Conservation (phyloP, 2,797 vertebrate species). For the Onychomys leucogaster region DNA sequence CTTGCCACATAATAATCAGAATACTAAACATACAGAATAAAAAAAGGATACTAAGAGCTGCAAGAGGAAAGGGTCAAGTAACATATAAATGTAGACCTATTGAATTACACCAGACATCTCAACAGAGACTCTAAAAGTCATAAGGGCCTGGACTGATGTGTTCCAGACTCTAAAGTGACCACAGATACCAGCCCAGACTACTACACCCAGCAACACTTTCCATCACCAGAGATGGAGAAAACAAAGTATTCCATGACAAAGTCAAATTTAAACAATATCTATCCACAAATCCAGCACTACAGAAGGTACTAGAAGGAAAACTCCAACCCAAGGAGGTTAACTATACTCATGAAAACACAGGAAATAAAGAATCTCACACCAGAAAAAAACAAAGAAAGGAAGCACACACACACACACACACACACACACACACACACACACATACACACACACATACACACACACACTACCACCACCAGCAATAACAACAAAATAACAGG, state of each 20-base stretch:
- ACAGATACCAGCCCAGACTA: neutral
- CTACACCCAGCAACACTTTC: neutral
- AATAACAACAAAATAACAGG: neutral
- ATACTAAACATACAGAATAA: neutral
- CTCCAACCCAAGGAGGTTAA: neutral
- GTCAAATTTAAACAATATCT: neutral
- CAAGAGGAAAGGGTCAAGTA: neutral
- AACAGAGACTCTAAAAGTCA: neutral
- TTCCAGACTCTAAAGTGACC: neutral
- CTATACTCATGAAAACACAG: neutral
- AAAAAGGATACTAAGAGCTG: neutral
- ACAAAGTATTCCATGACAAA: neutral
- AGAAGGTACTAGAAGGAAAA: neutral
- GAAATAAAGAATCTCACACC: neutral
- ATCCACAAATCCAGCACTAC: neutral
- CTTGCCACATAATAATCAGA: neutral
- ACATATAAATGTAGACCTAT: neutral
- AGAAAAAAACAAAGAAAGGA: neutral
- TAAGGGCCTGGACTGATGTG: neutral
- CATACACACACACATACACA: neutral
- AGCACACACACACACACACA: neutral
- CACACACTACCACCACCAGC: neutral
- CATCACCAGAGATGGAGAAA: neutral
- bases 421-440: neutral
- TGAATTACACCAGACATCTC: neutral